Conservation (phyloP, 2,113 vertebrate species). For the Himantopus leucocephalus region DNA sequence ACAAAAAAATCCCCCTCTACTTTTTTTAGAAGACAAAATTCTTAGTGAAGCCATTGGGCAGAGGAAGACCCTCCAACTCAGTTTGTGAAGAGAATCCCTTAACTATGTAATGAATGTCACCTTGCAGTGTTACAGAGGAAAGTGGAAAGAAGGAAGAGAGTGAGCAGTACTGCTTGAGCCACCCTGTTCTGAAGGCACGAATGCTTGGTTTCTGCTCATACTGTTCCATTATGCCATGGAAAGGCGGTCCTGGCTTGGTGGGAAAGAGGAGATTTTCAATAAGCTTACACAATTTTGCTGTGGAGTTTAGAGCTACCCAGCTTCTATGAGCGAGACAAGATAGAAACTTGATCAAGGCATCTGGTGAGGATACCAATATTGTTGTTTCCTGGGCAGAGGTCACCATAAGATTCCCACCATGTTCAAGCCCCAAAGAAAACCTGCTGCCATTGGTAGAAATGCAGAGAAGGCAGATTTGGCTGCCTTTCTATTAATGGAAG, state of each 20-base stretch:
- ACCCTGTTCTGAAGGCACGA: not conserved
- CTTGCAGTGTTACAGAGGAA: not conserved
- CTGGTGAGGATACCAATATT: not conserved
- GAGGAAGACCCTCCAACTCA: not conserved
- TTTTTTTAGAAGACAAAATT: not conserved
- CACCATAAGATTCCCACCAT: rapidly evolving
- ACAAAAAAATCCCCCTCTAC: not conserved
- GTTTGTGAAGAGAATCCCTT: not conserved
- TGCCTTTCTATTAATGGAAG: not conserved
- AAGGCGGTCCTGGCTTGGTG: rapidly evolving
- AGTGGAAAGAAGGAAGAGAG: not conserved
- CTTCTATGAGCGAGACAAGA: not conserved
- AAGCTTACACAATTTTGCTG: not conserved
- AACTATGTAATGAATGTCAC: not conserved
- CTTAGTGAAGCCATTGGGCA: not conserved
- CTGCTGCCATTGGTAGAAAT: not conserved
- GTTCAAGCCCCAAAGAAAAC: not conserved
- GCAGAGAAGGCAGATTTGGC: not conserved
- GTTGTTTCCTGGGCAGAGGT: not conserved
- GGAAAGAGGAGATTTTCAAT: not conserved
- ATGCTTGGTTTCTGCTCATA: not conserved
- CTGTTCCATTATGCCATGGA: not conserved
- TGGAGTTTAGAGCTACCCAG: not conserved
- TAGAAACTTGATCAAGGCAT: not conserved
- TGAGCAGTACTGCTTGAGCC: rapidly evolving